Evolutionary conservation across 2,113 vertebrate species (phyloP).

Genomic region (Hemiprocne comata): DNA sequence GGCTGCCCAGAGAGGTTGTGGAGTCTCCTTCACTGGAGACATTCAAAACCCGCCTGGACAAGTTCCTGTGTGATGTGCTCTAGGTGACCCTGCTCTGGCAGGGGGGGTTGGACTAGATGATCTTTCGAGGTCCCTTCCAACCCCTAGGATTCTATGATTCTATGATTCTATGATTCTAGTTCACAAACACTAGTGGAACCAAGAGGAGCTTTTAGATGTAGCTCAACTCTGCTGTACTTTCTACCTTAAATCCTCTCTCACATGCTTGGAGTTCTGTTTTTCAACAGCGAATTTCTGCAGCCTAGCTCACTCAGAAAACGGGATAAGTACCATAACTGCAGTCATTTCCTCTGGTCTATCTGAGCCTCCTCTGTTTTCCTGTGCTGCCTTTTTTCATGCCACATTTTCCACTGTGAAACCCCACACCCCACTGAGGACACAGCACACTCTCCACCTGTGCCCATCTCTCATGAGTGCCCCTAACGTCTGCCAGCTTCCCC

Average conservation of each 20-base stretch:
- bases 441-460: neutral
- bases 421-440: neutral
- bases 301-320: neutral
- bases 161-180: no score
- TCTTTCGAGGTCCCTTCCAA: no score
- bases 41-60: no score
- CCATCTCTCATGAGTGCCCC: neutral
- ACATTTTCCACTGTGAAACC: accelerated
- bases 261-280: neutral
- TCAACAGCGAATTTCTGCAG: neutral
- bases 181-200: neutral
- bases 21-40: no score
- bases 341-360: neutral
- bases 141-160: no score
- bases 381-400: neutral
- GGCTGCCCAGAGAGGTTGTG: no score
- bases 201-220: neutral
- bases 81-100: no score
- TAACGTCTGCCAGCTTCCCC: accelerated
- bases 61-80: no score
- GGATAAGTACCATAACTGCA: neutral
- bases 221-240: neutral
- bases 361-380: neutral
- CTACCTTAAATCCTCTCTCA: neutral
- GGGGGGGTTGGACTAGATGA: no score